Percentiles rank a stretch among this genome's conserved stretches.
Evolutionary conservation across 2,113 vertebrate genomes (phyloP).

Genomic region (Microtus richardsoni): DNA sequence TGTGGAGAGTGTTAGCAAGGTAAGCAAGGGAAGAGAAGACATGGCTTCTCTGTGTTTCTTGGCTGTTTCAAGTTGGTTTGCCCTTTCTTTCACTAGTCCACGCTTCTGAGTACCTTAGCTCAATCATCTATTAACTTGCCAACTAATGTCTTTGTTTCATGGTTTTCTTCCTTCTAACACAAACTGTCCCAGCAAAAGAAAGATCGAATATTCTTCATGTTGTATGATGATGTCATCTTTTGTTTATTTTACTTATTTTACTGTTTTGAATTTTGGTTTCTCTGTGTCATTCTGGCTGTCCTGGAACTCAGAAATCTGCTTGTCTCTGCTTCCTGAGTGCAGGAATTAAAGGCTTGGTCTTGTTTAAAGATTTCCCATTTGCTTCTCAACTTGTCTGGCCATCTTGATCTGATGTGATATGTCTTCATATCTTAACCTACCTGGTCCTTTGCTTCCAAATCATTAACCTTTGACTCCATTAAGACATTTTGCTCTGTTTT

Average conservation of each 20-base stretch:
- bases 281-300: background rate
- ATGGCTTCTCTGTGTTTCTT: background rate
- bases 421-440: background rate
- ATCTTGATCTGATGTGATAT: background rate
- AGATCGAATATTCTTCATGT: background rate
- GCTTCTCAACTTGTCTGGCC: background rate
- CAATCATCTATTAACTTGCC: background rate
- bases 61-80: background rate
- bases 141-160: background rate
- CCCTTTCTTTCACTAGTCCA: background rate
- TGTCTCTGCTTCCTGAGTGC: background rate
- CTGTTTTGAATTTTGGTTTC: background rate
- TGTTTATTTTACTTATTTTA: background rate
- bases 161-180: constrained; percentile 35
- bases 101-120: background rate
- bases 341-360: background rate
- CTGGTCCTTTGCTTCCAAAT: background rate
- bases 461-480: background rate
- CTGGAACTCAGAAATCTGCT: background rate
- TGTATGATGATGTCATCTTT: background rate
- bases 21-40: background rate
- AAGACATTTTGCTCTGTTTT: background rate
- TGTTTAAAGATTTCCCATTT: background rate
- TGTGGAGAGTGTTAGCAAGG: background rate
- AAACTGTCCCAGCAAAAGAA: background rate